These are phyloP conservation scores for Wiebesia pumilae DNA, from an alignment of 1,140 invertebrate species.

Conservation along the genomic window DNA sequence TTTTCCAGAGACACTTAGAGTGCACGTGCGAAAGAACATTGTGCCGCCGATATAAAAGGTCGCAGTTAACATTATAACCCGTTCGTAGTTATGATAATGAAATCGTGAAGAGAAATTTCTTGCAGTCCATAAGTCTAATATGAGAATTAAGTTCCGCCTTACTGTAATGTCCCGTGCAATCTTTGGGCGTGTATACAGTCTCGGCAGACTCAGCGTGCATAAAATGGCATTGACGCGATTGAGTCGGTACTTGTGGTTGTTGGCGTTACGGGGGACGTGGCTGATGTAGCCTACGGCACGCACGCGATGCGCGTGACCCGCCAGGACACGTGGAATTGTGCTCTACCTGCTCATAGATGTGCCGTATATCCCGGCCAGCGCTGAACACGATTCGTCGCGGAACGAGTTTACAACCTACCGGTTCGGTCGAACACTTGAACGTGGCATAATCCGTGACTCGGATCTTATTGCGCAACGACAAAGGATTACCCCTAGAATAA, in stretches of 20 bases:
- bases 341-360: constrained; percentile 20
- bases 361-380: neutral
- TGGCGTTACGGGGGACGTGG: too few species aligned
- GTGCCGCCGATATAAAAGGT: too few species aligned
- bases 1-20: too few species aligned
- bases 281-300: constrained; percentile 50
- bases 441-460: constrained; percentile 61
- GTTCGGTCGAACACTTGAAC: neutral
- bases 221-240: neutral
- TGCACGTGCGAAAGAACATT: too few species aligned
- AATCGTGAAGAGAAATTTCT: neutral
- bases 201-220: neutral
- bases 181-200: neutral
- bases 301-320: constrained; percentile 55
- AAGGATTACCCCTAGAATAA: constrained; percentile 28
- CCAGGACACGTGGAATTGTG: neutral
- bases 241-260: too few species aligned
- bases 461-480: constrained; percentile 56
- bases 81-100: constrained; percentile 14
- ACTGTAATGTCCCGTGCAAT: neutral
- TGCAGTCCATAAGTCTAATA: neutral
- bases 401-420: constrained; percentile 55
- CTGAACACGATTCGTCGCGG: constrained; percentile 56
- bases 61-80: neutral
- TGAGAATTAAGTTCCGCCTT: constrained; percentile 12